Evolutionary conservation across 2,888 invertebrate species (phyloP).

Genomic region (Tetragonula carbonaria): DNA sequence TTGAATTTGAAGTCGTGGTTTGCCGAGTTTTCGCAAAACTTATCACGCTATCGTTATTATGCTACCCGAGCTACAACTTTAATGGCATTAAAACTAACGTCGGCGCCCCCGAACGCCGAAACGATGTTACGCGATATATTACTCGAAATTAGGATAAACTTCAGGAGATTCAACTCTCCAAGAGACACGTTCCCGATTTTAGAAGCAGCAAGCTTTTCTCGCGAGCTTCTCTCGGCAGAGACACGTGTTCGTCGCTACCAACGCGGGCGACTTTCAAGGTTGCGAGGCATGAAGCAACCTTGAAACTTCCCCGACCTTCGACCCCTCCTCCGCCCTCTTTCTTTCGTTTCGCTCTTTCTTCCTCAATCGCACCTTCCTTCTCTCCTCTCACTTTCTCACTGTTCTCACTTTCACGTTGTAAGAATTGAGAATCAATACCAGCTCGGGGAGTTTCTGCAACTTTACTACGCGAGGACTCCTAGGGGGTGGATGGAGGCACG

Average conservation of each 20-base stretch:
- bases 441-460: conserved; percentile 78
- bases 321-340: conserved; percentile 4
- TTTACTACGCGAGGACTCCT: conserved; percentile 71
- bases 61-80: conserved; percentile 27
- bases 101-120: background rate
- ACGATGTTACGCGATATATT: background rate
- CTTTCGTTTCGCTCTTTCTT: background rate
- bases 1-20: background rate
- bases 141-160: conserved; percentile 9
- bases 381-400: conserved; percentile 10
- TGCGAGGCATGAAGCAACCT: background rate
- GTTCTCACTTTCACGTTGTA: conserved; percentile 62
- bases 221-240: background rate
- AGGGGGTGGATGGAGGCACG: conserved; percentile 41
- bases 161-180: background rate
- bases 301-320: conserved; percentile 37
- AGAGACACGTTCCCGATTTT: too few relatives aligned
- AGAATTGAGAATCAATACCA: conserved; percentile 82
- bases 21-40: conserved; percentile 24
- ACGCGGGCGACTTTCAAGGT: background rate
- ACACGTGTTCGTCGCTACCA: background rate
- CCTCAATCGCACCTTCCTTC: background rate
- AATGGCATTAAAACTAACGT: conserved; percentile 16
- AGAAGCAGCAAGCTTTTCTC: background rate
- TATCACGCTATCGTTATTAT: conserved; percentile 38